Evolutionary conservation across 2,113 vertebrate genomes (phyloP).

Genomic region (Trematocara macrostoma): DNA sequence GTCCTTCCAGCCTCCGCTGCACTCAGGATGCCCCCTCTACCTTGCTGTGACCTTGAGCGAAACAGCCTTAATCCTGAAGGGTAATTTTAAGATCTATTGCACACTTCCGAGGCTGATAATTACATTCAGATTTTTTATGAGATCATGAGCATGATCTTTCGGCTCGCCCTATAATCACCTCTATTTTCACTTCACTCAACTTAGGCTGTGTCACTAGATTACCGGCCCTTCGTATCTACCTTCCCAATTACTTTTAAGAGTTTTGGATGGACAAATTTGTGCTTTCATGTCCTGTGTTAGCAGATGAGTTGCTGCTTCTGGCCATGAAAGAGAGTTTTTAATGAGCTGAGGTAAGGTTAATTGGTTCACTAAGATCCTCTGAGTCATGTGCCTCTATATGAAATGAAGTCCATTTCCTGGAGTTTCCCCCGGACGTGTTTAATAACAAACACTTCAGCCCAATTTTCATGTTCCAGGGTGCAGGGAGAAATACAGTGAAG

Average conservation of each 20-base stretch:
- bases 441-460: conserved; percentile 78
- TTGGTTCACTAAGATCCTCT: conserved; percentile 73
- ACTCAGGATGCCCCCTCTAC: not conserved
- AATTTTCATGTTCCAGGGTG: conserved; percentile 62
- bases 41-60: conserved; percentile 27
- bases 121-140: not conserved
- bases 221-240: conserved; percentile 68
- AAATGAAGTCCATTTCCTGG: conserved; percentile 75
- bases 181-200: conserved; percentile 52
- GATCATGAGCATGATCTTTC: not conserved
- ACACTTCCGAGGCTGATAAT: not conserved
- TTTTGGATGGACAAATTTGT: conserved; percentile 75
- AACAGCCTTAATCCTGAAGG: conserved; percentile 7
- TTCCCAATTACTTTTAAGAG: conserved; percentile 92
- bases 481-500: not conserved
- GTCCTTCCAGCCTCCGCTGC: not conserved
- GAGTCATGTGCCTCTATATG: conserved; percentile 74
- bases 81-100: not conserved
- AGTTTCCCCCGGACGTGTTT: conserved; percentile 69
- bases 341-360: conserved; percentile 80
- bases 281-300: conserved; percentile 76
- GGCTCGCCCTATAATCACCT: conserved; percentile 34
- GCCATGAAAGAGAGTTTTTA: conserved; percentile 77
- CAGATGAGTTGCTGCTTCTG: conserved; percentile 69
- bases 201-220: conserved; percentile 66